A percentile compares a stretch with the other conserved stretches of the same genome.
Conservation (phyloP, 2,888 invertebrate genomes). For the Hedychridium roseum region DNA sequence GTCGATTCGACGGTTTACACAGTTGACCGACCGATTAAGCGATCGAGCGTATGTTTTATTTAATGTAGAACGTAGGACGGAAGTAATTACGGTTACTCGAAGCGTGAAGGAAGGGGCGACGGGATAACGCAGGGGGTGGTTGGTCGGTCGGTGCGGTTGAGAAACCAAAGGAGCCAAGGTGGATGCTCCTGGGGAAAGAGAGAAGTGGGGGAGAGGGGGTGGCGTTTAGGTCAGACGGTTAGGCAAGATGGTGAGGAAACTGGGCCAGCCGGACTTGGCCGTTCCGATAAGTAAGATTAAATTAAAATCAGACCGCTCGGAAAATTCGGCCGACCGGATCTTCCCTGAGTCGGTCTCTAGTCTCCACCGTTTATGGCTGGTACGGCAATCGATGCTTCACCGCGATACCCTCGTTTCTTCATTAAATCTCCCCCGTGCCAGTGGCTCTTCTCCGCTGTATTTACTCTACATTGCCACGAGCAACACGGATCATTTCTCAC, state of each 20-base stretch:
- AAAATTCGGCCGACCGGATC: too few species aligned
- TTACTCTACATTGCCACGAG: too few species aligned
- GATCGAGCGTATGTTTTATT: slow-evolving; percentile 33
- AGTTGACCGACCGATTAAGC: slow-evolving; percentile 24
- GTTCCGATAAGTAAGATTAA: slow-evolving; percentile 19
- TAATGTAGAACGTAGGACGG: slow-evolving; percentile 31
- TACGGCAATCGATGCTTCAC: too few species aligned
- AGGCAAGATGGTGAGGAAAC: not conserved
- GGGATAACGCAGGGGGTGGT: not conserved
- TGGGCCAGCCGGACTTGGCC: slow-evolving; percentile 1
- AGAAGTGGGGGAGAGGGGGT: too few species aligned
- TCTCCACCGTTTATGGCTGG: too few species aligned
- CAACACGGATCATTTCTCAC: too few species aligned
- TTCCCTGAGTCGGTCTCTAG: too few species aligned
- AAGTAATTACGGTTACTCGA: slow-evolving; percentile 35
- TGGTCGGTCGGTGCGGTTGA: slow-evolving; percentile 8
- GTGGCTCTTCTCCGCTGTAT: too few species aligned
- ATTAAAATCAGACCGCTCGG: slow-evolving; percentile 11
- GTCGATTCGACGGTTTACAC: slow-evolving; percentile 22
- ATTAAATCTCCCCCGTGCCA: too few species aligned
- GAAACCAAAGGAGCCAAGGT: slow-evolving; percentile 24
- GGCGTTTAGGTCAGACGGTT: not conserved
- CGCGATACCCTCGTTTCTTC: too few species aligned
- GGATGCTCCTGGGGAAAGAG: too few species aligned
- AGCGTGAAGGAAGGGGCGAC: slow-evolving; percentile 23